phyloP scores from a whole-genome alignment of 2,113 vertebrate species.

The Gallinago undulata region DNA sequence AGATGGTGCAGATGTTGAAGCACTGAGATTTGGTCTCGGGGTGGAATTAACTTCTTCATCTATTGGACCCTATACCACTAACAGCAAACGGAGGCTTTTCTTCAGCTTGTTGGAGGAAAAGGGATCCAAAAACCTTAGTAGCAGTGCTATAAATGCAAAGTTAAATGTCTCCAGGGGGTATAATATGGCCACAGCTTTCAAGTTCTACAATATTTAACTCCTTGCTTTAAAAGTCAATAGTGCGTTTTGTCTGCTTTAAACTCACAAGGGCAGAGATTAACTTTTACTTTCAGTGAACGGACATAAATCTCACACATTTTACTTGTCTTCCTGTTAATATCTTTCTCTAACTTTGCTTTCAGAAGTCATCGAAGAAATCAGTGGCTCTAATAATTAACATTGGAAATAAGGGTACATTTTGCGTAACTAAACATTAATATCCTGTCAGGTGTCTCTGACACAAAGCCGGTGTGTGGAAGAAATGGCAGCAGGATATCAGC shows the following conservation, averaged over 20 bases:
- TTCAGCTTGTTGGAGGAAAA: background rate
- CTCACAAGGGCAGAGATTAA: background rate
- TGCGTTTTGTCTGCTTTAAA: background rate
- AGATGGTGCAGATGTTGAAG: background rate
- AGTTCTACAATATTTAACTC: background rate
- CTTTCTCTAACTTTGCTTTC: background rate
- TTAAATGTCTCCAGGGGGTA: background rate
- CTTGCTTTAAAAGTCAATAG: background rate
- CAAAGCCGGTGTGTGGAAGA: background rate
- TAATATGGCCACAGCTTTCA: background rate
- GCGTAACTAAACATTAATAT: slow-evolving; percentile 21
- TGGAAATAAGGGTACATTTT: background rate
- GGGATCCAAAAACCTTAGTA: background rate
- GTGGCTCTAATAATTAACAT: background rate
- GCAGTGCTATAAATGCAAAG: background rate
- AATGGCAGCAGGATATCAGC: background rate
- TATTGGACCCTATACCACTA: background rate
- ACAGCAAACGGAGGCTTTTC: background rate
- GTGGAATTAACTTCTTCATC: background rate
- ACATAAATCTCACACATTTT: background rate
- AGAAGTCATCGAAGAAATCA: background rate
- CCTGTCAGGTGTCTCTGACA: slow-evolving; percentile 31
- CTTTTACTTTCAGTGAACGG: background rate
- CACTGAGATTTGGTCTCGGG: background rate
- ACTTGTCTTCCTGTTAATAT: background rate